Evolutionary conservation across 2,797 vertebrate species (phyloP), one percentile per base, ranked within the genome.

Genomic region (Cynodonichthys magdalenae): DNA sequence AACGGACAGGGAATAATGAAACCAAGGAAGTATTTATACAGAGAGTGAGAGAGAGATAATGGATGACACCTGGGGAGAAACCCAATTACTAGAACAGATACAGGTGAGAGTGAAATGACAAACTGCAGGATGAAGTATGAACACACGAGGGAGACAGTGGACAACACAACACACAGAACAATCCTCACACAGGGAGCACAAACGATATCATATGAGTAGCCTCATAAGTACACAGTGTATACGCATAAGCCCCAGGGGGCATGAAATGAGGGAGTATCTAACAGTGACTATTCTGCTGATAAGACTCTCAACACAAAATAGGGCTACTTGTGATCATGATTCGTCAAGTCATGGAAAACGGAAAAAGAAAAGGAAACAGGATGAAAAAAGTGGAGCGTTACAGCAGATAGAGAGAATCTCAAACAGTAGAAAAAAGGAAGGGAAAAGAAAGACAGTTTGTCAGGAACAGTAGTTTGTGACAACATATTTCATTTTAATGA

Each of bases 201-300:
- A 69, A 79, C 73, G 61, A 84, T 70, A 72, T 85, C 82, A 87
- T 87, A 67, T 71, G 77, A 86, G 75, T 75, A 71, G 78, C 66
- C 75, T 77, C 82, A 63, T 75, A 79, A 87, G 77, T 60, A 53
- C 53, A 55, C 64, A 53, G 75, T 79, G 63, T 61, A 71, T 55
- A 53, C 69, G 77, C 79, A 83, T 61, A 74, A 79, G 69, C 17
- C 19, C 47, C 74, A 77, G 31, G 79, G 63, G 84, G 72, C 72
- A 59, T 80, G 82, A 88, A 85, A 80, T 74, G 72, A 73, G 75
- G 61, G 62, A 29, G 67, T 41, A 68, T 68, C 50, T 63, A 53
- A 69, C 55, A 66, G 70, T 70, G 70, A 42, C 59, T 58, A 60
- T 55, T 66, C 46, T 60, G 45, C 56, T 47, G 45, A 10, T 19